phyloP scores from a whole-genome alignment of 2,113 vertebrate species.

The Kryptolebias marmoratus region DNA sequence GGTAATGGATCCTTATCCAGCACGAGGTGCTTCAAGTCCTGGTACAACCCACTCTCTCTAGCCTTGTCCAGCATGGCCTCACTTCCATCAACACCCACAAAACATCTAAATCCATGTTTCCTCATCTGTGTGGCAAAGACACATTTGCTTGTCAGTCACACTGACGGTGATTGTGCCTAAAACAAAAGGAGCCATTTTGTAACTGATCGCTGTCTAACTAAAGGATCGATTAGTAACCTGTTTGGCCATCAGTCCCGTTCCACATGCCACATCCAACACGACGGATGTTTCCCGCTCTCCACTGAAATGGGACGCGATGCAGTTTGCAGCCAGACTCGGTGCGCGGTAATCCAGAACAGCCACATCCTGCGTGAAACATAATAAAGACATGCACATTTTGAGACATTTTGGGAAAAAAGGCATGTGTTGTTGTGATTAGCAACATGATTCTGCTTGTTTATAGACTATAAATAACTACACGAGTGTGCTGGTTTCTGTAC shows the following conservation, averaged over 20 bases:
- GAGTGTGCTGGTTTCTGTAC: no score
- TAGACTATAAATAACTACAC: no score
- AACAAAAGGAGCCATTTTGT: background rate
- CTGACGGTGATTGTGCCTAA: background rate
- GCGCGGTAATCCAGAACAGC: conserved; percentile 84
- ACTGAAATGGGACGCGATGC: conserved; percentile 76
- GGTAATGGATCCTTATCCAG: conserved; percentile 84
- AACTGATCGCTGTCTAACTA: background rate
- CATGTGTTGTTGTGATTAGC: no score
- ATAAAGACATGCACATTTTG: background rate
- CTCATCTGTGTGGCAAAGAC: conserved; percentile 79
- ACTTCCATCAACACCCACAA: conserved; percentile 90
- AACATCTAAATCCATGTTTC: conserved; percentile 80
- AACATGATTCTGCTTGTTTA: no score
- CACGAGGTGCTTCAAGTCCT: conserved; percentile 75
- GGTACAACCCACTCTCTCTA: conserved; percentile 80
- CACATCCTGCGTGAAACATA: conserved; percentile 79
- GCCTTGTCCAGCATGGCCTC: conserved; percentile 84
- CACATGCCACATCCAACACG: conserved; percentile 91
- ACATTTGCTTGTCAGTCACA: background rate
- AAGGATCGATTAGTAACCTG: conserved; percentile 76
- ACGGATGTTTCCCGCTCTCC: conserved; percentile 59
- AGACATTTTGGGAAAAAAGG: no score
- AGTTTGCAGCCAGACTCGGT: conserved; percentile 81
- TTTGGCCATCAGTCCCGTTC: conserved; percentile 86